Conservation (phyloP, 2,797 vertebrate species). For the Falco biarmicus region DNA sequence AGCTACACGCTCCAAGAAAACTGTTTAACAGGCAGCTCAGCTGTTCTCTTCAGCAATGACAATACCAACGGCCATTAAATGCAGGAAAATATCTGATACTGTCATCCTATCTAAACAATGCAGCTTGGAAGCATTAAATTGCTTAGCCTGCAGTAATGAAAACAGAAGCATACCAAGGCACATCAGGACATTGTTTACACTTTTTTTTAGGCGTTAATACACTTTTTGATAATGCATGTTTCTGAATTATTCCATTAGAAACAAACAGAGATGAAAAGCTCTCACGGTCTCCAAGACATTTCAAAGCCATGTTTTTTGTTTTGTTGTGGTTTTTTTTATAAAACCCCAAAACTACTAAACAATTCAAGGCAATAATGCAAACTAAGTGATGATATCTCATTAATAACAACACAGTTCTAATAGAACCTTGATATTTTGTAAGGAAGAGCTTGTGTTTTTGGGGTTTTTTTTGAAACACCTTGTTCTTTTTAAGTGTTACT, state of each 20-base stretch:
- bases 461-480: neutral
- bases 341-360: neutral
- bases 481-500: neutral
- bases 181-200: neutral
- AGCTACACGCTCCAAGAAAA: neutral
- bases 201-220: constrained; percentile 5
- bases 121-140: constrained; percentile 52
- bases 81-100: constrained; percentile 25
- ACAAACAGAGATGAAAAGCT: neutral
- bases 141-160: neutral
- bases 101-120: constrained; percentile 53
- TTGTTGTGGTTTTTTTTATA: neutral
- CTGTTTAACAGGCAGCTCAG: constrained; percentile 60
- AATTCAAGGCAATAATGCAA: neutral
- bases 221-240: neutral
- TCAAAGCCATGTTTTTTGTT: neutral
- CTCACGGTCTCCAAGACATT: neutral
- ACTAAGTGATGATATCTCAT: neutral
- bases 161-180: neutral
- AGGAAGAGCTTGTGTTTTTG: neutral
- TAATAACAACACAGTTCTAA: neutral
- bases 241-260: constrained; percentile 7
- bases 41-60: constrained; percentile 13
- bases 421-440: neutral
- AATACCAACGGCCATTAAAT: neutral